Evolutionary conservation across 2,888 invertebrate species (phyloP).

Genomic region (Koerneria pararmatus): DNA sequence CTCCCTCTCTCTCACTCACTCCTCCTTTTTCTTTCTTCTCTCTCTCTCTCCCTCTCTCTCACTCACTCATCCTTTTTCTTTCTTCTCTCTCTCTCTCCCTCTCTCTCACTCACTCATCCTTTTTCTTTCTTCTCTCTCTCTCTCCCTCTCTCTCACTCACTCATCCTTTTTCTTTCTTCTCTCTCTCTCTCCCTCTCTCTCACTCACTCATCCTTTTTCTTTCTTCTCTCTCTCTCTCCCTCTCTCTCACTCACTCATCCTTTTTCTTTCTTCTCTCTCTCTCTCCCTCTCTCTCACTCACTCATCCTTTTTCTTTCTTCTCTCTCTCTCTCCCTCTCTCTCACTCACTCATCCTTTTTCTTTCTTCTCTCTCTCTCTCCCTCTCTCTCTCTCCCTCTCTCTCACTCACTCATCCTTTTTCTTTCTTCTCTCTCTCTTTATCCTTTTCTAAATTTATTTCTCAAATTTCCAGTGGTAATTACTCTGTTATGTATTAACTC

Average conservation of each 20-base stretch:
- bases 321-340: too few relatives aligned
- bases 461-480: too few relatives aligned
- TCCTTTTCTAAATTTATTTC: too few relatives aligned
- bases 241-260: neutral
- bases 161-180: neutral
- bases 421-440: too few relatives aligned
- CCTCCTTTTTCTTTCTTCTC: neutral
- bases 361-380: too few relatives aligned
- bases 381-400: too few relatives aligned
- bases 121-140: neutral
- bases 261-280: conserved; percentile 17
- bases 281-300: neutral
- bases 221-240: conserved; percentile 8
- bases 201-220: conserved; percentile 23
- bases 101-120: neutral
- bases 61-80: neutral
- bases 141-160: neutral
- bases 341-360: too few relatives aligned
- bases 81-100: neutral
- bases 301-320: too few relatives aligned
- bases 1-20: neutral
- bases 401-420: too few relatives aligned
- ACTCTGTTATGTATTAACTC: too few relatives aligned
- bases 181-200: conserved; percentile 22
- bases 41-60: neutral